A percentile compares a stretch with the other conserved stretches of the same genome.
Conservation (phyloP, 2,113 vertebrate genomes). For the Heterochromis multidens region DNA sequence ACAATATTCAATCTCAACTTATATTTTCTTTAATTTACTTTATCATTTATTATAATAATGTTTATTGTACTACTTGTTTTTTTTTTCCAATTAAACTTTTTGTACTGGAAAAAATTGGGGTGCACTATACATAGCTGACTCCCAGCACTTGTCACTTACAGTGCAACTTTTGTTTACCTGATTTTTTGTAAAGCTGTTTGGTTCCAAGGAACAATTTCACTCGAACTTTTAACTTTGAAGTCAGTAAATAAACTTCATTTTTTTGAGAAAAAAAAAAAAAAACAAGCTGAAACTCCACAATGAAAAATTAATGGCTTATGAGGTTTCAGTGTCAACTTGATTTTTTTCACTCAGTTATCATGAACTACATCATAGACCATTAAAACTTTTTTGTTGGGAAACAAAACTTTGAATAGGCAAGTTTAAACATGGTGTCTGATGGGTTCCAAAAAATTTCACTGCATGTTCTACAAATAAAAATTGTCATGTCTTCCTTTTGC, state of each 20-base stretch:
- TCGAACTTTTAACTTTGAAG: background rate
- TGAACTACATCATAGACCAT: rapidly evolving
- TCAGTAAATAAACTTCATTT: too few relatives aligned
- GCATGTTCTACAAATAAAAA: background rate
- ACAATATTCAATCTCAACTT: rapidly evolving
- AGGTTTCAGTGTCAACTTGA: background rate
- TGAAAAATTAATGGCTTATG: rapidly evolving
- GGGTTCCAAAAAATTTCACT: too few relatives aligned
- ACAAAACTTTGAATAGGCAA: background rate
- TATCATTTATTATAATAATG: too few relatives aligned
- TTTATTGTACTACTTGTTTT: too few relatives aligned
- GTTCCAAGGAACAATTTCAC: background rate
- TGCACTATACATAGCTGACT: too few relatives aligned
- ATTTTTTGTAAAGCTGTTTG: background rate
- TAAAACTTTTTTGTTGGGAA: background rate
- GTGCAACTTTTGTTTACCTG: background rate
- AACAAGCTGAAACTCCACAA: background rate
- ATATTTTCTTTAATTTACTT: background rate
- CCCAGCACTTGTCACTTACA: background rate
- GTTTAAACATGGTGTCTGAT: too few relatives aligned
- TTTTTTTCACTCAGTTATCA: background rate
- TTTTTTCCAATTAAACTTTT: too few relatives aligned
- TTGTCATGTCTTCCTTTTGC: background rate
- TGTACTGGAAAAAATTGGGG: too few relatives aligned
- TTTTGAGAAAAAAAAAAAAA: background rate